Conservation (phyloP, 2,888 invertebrate species). For the Torymus aiolomorphi region DNA sequence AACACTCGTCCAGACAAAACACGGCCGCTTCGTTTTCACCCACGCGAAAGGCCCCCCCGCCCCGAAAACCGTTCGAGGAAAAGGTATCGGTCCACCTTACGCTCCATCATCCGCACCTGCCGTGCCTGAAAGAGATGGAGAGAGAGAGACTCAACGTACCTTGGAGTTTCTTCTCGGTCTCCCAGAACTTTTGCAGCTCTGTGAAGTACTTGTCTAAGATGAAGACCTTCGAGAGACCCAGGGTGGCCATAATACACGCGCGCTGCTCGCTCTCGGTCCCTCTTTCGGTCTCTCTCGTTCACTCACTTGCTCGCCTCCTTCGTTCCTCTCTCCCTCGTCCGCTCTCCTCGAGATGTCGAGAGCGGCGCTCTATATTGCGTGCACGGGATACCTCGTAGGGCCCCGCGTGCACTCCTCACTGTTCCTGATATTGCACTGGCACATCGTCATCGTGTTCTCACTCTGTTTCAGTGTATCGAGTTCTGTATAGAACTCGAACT, state of each 20-base stretch:
- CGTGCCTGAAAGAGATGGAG: neutral
- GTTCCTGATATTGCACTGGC: constrained; percentile 67
- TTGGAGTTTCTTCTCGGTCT: constrained; percentile 96
- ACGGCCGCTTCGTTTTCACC: no score
- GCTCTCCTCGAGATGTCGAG: no score
- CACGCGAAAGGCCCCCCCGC: no score
- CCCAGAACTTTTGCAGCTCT: constrained; percentile 97
- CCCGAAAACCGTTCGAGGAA: no score
- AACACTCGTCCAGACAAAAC: no score
- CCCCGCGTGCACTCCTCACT: constrained; percentile 61
- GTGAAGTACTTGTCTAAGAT: constrained; percentile 98
- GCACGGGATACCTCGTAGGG: no score
- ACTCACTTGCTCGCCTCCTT: constrained; percentile 5
- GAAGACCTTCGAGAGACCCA: constrained; percentile 97
- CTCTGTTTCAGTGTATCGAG: no score
- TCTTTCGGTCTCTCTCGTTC: constrained; percentile 2
- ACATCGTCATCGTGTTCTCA: constrained; percentile 61
- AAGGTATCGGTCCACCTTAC: no score
- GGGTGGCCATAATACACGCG: constrained; percentile 87
- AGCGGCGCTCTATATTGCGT: no score
- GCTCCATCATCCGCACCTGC: neutral
- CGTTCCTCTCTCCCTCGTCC: no score
- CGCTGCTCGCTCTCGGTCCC: constrained; percentile 3
- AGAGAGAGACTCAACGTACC: constrained; percentile 79
- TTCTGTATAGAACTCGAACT: no score